A percentile compares a stretch with the other conserved stretches of the same genome.
phyloP scores from a whole-genome alignment of 2,888 invertebrate species.

The Rapana venosa region DNA sequence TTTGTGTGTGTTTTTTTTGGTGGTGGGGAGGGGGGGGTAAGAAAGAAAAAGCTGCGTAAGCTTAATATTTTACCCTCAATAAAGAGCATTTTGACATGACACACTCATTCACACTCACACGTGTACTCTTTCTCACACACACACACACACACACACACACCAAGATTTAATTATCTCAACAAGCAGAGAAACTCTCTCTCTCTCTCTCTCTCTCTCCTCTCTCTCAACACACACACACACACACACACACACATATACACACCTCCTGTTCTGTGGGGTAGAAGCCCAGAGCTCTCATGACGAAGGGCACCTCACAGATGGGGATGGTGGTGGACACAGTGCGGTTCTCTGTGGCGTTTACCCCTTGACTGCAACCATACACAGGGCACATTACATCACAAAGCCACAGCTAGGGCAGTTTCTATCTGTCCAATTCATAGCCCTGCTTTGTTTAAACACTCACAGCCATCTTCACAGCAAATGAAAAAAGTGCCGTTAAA shows the following conservation, averaged over 20 bases:
- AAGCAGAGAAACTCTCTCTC: too few relatives aligned
- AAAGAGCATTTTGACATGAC: background rate
- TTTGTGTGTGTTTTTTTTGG: too few relatives aligned
- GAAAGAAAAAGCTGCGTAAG: too few relatives aligned
- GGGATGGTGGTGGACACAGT: conserved; percentile 83
- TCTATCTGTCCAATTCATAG: too few relatives aligned
- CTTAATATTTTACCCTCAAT: too few relatives aligned
- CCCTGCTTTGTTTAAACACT: too few relatives aligned
- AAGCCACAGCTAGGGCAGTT: too few relatives aligned
- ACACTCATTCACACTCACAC: background rate
- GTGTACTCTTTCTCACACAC: background rate
- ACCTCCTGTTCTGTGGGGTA: conserved; percentile 88
- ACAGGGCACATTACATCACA: too few relatives aligned
- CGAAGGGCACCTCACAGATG: conserved; percentile 85
- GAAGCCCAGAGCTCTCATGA: conserved; percentile 87
- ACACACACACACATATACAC: conserved; percentile 36
- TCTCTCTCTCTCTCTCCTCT: background rate
- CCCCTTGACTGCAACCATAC: conserved; percentile 81
- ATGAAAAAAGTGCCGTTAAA: too few relatives aligned
- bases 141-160: background rate
- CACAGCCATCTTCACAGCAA: too few relatives aligned
- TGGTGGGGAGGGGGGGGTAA: too few relatives aligned
- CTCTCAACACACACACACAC: background rate
- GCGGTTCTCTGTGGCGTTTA: conserved; percentile 83
- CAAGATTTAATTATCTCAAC: too few relatives aligned